A percentile compares a stretch with the other conserved stretches of the same genome.
Evolutionary conservation across 2,797 vertebrate genomes (phyloP).

Genomic region (Caiman crocodilus): DNA sequence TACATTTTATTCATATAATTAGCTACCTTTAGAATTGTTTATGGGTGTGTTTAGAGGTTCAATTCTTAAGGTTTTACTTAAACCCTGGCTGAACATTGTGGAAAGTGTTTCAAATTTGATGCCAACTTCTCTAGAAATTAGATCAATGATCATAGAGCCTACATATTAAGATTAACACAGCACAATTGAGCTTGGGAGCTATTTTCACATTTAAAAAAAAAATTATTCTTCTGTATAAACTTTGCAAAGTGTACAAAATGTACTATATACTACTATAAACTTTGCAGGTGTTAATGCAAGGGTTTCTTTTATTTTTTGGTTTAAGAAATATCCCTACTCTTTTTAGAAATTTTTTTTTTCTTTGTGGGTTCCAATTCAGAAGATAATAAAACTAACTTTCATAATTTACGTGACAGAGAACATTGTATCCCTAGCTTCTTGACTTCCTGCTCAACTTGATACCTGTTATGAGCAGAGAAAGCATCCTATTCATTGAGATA

Average conservation of each 20-base stretch:
- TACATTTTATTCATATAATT: neutral
- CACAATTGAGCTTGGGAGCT: neutral
- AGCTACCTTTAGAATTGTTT: neutral
- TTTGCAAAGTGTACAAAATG: too few relatives aligned
- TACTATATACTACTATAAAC: too few relatives aligned
- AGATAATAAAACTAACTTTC: constrained; percentile 19
- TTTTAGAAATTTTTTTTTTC: neutral
- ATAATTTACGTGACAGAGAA: constrained; percentile 28
- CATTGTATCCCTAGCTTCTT: constrained; percentile 25
- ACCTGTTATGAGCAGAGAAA: constrained; percentile 64
- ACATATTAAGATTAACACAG: too few relatives aligned
- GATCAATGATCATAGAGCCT: too few relatives aligned
- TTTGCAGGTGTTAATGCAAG: too few relatives aligned
- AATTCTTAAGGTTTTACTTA: neutral
- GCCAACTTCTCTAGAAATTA: neutral
- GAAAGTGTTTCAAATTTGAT: neutral
- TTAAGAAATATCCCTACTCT: neutral
- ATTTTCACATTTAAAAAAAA: neutral
- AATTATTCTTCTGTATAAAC: neutral
- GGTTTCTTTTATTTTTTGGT: too few relatives aligned
- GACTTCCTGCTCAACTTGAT: constrained; percentile 52
- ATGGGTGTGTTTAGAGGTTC: neutral
- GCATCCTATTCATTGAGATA: constrained; percentile 57
- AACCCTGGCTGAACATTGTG: neutral
- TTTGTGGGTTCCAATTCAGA: constrained; percentile 25